Base-by-base conservation (phyloP, 2,888 invertebrate genomes). In the Drosophila vallismaia region DNA sequence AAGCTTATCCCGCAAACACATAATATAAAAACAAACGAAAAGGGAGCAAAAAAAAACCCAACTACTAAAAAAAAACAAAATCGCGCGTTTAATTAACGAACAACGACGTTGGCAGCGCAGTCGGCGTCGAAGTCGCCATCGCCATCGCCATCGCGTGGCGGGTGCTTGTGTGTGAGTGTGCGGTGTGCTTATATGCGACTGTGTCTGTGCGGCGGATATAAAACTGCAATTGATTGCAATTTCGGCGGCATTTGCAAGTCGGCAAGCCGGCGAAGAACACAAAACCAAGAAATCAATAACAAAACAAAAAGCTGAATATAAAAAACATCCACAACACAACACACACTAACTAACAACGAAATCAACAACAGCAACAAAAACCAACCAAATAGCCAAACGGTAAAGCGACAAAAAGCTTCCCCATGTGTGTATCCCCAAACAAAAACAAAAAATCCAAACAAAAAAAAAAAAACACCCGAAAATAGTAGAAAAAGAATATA, bases 211-310 rank as follows among this genome's bases (percentile, higher is more conserved):
- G 68, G 68, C 60, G 76, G 77, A 79, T 81, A 81, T 71, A 87
- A 80, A 86, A 85, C 79, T 82, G 81, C 88, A 82, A 86, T 82
- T 79, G 77, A 76, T 82, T 87, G 81, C 88, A 82, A 74, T 85
- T 86, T 87, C 82, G 86, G 88, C 88, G 88, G 81, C 81, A 82
- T 82, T 82, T 85, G 76, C 82, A 67, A 68, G 66, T 64, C 68
- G 72, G 74, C 76, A 55, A 45, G 62, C 72, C 88, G 77, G 79
- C 79, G 70, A 82, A 60, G 81, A 81, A 73, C 81, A 79, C 60
- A 69, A 83, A 73, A 58, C 55, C 40, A 69, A 79, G 68, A 79
- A 86, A 86, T 84, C 87, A 75, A 81, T 83, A 86, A 71, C 50
- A 50, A 54, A 52, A 63, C 63, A 63, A 85, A 70, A 74, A 79